A percentile compares a stretch with the other conserved stretches of the same genome.
Evolutionary conservation across 2,797 vertebrate species (phyloP).

Genomic region (Tauraco hartlaubi): DNA sequence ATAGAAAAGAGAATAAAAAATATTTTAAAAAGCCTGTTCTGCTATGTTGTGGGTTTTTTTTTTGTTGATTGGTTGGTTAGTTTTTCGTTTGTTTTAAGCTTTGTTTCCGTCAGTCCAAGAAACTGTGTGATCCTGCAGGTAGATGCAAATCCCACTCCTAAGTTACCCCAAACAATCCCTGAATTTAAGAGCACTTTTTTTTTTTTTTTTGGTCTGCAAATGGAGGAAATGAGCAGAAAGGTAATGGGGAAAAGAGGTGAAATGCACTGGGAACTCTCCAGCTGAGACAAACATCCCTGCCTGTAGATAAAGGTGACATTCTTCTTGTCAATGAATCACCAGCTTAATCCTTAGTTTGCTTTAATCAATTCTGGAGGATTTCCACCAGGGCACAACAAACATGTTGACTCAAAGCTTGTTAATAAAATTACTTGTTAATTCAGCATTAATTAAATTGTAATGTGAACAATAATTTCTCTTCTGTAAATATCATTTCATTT

Average conservation of each 20-base stretch:
- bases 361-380: conserved; percentile 60
- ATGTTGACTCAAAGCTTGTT: neutral
- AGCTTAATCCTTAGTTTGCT: conserved; percentile 63
- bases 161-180: neutral
- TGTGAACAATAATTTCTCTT: conserved; percentile 38
- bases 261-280: neutral
- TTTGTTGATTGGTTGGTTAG: rapidly evolving
- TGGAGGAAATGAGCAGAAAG: neutral
- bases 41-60: rapidly evolving
- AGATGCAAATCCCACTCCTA: neutral
- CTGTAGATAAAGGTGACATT: conserved; percentile 62
- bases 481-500: conserved; percentile 28
- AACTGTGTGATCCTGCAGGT: neutral
- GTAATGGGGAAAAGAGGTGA: neutral
- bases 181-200: neutral
- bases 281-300: conserved; percentile 9
- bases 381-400: conserved; percentile 37
- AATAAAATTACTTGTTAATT: conserved; percentile 54
- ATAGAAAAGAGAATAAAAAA: neutral
- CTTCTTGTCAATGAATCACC: conserved; percentile 62
- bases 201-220: neutral
- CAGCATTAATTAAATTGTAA: conserved; percentile 53
- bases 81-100: neutral
- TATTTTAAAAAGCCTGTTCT: neutral
- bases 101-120: neutral